Evolutionary conservation across 2,797 vertebrate species (phyloP).

Genomic region (Enteromius thamalakanensis): DNA sequence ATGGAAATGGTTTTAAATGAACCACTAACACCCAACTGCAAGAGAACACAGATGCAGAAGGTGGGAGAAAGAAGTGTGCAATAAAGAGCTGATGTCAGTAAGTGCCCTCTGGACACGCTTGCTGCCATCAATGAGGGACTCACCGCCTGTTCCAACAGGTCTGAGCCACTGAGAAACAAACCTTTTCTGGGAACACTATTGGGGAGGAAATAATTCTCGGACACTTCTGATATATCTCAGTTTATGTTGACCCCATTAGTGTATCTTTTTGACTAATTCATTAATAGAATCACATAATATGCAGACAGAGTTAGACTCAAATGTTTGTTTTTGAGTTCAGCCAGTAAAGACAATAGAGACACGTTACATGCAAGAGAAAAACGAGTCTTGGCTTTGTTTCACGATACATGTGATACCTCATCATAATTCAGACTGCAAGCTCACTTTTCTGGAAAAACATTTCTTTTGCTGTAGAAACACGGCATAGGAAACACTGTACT

Average conservation of each 20-base stretch:
- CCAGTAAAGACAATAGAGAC: conserved; percentile 6
- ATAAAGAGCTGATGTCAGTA: conserved; percentile 10
- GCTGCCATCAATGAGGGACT: conserved; percentile 22
- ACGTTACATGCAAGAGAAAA: background rate
- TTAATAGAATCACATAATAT: background rate
- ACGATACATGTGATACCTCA: background rate
- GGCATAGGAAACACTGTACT: conserved; percentile 12
- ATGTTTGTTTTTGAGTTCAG: background rate
- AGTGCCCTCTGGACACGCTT: conserved; percentile 42
- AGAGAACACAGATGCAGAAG: background rate
- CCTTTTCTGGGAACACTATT: background rate
- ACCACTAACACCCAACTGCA: background rate
- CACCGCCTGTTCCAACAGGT: conserved; percentile 48
- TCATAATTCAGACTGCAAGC: conserved; percentile 3
- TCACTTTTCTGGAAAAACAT: conserved; percentile 16
- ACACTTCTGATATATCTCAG: background rate
- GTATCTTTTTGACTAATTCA: background rate
- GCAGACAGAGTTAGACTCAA: background rate
- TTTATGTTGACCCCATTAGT: background rate
- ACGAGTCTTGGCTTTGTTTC: background rate
- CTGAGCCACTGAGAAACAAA: conserved; percentile 24
- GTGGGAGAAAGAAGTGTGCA: conserved; percentile 17
- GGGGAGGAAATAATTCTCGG: background rate
- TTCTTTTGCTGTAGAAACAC: background rate
- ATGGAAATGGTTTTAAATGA: background rate